Evolutionary conservation across 1,140 invertebrate genomes (phyloP), one percentile per base, ranked within the genome.

Genomic region (Gonatopus flavifemur): DNA sequence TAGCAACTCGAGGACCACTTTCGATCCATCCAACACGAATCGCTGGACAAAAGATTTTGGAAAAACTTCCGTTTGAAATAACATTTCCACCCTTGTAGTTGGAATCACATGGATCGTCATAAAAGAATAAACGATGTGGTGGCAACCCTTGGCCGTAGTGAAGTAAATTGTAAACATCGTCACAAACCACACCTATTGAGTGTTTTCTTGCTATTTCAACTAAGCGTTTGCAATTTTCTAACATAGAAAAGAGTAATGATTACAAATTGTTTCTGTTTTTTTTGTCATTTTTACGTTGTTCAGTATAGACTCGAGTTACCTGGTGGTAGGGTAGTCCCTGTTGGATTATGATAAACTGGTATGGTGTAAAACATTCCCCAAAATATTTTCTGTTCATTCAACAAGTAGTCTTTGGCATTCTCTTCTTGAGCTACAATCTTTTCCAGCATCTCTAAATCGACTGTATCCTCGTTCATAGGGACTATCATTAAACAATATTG

Each of bases 151-250:
- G 55, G 32, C 69, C 76, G 60, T 84, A 87, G 59, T 82, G 67
- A 0, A 88, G 67, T 10, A 88, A 73, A 62, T 86, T 87, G 37
- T 88, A 87, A 9, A 88, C 83, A 69, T 88, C 86, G 57, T 88
- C 86, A 55, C 83, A 83, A 0, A 81, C 60, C 10, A 88, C 67
- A 2, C 83, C 56, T 10, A 87, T 62, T n/a, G 83, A 76, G 57
- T 81, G 74, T 40, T 83, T 79, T 4, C 80, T 67, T 1, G 84
- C 83, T 24, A 86, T 63, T 20, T 74, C 56, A 0, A 87, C 69
- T 32, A 87, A 66, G 9, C 67, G 59, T 49, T 73, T 68, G 24
- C 76, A 82, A 37, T 70, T 70, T 46, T 76, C 80, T 82, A 24
- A 15, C 43, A 58, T 28, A 15, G 9, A 30, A 38, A 64, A 35